Evolutionary conservation across 2,113 vertebrate genomes (phyloP).

Genomic region (Todiramphus chloris): DNA sequence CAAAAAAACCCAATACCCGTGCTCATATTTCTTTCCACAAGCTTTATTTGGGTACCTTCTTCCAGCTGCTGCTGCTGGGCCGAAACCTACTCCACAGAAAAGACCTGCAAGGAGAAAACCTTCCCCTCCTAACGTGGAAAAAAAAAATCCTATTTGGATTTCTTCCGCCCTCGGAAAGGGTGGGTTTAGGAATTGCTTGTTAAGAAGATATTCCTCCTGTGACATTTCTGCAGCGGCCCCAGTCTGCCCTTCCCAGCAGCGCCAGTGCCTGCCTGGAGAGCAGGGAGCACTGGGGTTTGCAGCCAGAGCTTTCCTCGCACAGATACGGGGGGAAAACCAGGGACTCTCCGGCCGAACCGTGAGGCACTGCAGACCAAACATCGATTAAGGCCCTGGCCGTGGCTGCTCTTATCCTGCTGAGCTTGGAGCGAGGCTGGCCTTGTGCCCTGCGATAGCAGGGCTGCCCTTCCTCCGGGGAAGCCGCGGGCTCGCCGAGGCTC

Average conservation of each 20-base stretch:
- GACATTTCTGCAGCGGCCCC: background rate
- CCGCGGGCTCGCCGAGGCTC: background rate
- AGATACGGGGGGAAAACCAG: background rate
- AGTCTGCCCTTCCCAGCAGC: background rate
- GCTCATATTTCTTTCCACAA: rapidly evolving
- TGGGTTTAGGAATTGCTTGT: background rate
- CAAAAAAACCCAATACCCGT: background rate
- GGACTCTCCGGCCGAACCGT: background rate
- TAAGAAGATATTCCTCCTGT: background rate
- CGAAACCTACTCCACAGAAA: background rate
- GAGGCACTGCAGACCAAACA: background rate
- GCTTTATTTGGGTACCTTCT: rapidly evolving
- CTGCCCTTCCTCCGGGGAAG: background rate
- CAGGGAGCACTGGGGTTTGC: rapidly evolving
- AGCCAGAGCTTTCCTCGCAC: background rate
- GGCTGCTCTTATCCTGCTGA: background rate
- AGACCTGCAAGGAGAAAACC: background rate
- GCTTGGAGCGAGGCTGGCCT: background rate
- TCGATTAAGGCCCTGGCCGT: background rate
- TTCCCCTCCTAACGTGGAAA: rapidly evolving
- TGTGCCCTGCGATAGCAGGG: background rate
- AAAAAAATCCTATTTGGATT: background rate
- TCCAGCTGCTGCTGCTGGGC: background rate
- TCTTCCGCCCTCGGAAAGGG: rapidly evolving
- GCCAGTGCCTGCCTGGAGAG: background rate